A percentile compares a stretch with the other conserved stretches of the same genome.
These are phyloP conservation scores for Neosilurus hyrtlii DNA, from an alignment of 2,797 vertebrate genomes.

Conservation along the genomic window DNA sequence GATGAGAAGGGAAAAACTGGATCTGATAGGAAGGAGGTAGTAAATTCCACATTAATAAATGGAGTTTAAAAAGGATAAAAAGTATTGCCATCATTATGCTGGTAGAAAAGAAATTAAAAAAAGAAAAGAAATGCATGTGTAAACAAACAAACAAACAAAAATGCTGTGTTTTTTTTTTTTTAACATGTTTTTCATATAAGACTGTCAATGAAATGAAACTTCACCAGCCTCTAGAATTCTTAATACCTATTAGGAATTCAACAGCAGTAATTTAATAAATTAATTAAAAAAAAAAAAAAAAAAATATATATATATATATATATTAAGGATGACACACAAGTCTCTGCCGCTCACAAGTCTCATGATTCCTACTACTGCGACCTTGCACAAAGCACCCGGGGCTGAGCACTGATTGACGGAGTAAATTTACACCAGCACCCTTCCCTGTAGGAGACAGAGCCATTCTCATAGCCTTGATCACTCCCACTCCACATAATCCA, in stretches of 20 bases:
- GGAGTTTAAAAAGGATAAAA: not conserved
- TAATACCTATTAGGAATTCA: not conserved
- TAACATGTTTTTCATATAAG: not conserved
- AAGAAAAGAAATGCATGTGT: not conserved
- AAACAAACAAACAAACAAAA: not conserved
- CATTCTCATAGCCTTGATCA: slow-evolving; percentile 57
- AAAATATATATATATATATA: too few relatives aligned
- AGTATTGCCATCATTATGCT: not conserved
- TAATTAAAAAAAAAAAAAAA: not conserved
- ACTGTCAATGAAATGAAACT: not conserved
- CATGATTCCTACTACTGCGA: slow-evolving; percentile 24
- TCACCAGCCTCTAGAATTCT: not conserved
- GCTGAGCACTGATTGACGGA: slow-evolving; percentile 50
- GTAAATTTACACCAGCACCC: slow-evolving; percentile 43
- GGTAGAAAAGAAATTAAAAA: not conserved
- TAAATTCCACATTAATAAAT: not conserved
- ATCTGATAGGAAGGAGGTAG: not conserved
- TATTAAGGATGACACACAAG: not conserved
- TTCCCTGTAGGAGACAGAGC: slow-evolving; percentile 21
- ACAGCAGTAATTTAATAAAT: not conserved
- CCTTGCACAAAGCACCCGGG: slow-evolving; percentile 47
- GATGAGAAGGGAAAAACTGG: not conserved
- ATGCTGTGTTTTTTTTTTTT: not conserved
- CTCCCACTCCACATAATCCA: slow-evolving; percentile 46
- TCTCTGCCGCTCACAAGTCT: not conserved